Base-by-base conservation (phyloP, 2,797 vertebrate genomes). In the Siniperca undulata region DNA sequence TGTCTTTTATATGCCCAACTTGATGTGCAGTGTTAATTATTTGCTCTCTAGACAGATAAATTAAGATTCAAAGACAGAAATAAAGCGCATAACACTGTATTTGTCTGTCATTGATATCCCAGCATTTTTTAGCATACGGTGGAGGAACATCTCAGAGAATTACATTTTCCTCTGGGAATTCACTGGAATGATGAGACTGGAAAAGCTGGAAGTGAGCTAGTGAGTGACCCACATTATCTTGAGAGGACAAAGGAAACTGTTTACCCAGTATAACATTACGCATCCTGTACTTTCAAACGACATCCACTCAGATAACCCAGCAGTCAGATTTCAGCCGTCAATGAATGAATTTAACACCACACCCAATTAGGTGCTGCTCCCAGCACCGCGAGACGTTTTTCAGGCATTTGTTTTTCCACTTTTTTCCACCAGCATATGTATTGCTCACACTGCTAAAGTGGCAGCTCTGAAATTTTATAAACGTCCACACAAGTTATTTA, bases 401-500 rank as follows among this genome's bases (percentile, higher is more conserved):
- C 69, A 60, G 88, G 69, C 55, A 65, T 88, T 89, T 72, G 62
- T 87, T 93, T 93, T 92, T 92, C 85, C 67, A 44, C 90, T 82
- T 91, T 94, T 89, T 94, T 92, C 92, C 91, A 11, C 83, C 58
- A 75, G 83, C 70, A 85, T 86, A 80, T 74, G 78, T 77, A 86
- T 67, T 55, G 73, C 82, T 78, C 88, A 81, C 84, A 76, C 71
- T 65, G 81, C 75, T 83, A 64, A 81, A 89, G 66, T 71, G 72
- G 81, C 83, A 83, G 73, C 73, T 17, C 69, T 44, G 4, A 36
- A 80, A 42, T 56, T 42, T 38, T 79, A 24, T 22, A 22, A 50
- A 73, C 12, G 0, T 46, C 16, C 20, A 56, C 66, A 64, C 30
- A 69, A 50, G n/a, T 36, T 58, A 6, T 24, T 16, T 36, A 38